Base-by-base conservation (phyloP, 1,140 invertebrate genomes). In the Nomia melanderi region DNA sequence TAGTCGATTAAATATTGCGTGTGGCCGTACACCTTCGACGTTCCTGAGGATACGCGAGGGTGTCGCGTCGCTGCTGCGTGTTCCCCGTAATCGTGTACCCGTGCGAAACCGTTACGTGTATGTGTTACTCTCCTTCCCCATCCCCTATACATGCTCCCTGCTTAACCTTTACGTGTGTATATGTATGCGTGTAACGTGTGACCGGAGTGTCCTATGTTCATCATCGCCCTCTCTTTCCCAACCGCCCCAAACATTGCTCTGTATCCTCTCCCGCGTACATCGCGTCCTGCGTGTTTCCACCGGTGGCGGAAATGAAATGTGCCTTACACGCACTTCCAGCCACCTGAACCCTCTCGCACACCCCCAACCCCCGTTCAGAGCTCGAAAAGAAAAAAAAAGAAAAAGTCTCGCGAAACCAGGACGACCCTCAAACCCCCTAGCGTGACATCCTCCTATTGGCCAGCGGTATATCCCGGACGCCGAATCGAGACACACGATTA, bases 1-100 rank as follows among this genome's bases (percentile, higher is more conserved):
- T 75, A 85, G 80, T 87, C 82, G 87, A 88, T 83, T 75, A 25
- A 78, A 79, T 63, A 73, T 86, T 80, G 76, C 71, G 66, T 75
- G 70, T 8, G 53, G 14, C 44, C 3, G 72, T 76, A 67, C 36
- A n/a, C n/a, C n/a, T 23, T 44, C 63, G 64, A 44, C 11, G 23
- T 3, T 53, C 0, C 36, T 70, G 57, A 31, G 39, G 23, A 6
- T 60, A 63, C 47, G 33, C 33, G 25, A 29, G 44, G 33, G 56
- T 60, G 47, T 65, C 36, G 20, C 54, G 57, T 65, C 36, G 23
- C n/a, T 75, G 27, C 60, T n/a, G 7, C 50, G 33, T 65, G 41
- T 71, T 17, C 23, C 33, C 17, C 14, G 25, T 5, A n/a, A 50
- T 50, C 41, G 25, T 47, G 29, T 25, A 25, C 36, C 25, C 57